phyloP scores from a whole-genome alignment of 2,113 vertebrate genomes.

The Perognathus longimembris region DNA sequence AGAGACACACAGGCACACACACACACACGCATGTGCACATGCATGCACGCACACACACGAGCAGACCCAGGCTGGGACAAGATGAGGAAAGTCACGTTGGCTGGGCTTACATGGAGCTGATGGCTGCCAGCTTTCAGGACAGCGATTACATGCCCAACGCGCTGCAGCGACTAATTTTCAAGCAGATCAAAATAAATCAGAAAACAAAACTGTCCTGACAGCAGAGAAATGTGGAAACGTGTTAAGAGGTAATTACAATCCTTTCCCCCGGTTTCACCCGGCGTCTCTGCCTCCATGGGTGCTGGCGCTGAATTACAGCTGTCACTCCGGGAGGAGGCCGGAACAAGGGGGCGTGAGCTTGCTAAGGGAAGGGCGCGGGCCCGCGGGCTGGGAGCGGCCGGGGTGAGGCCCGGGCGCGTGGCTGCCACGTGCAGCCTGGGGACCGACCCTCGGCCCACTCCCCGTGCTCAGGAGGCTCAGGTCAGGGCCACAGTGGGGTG shows the following conservation, averaged over 20 bases:
- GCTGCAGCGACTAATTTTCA: conserved; percentile 66
- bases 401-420: background rate
- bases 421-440: too few species aligned
- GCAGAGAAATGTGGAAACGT: conserved; percentile 69
- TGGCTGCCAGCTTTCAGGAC: conserved; percentile 23
- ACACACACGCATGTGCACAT: too few species aligned
- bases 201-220: conserved; percentile 79
- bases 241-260: conserved; percentile 76
- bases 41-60: too few species aligned
- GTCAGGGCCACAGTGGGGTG: too few species aligned
- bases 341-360: accelerated
- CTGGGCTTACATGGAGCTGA: background rate
- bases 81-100: background rate
- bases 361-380: background rate
- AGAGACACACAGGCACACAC: background rate
- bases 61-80: too few species aligned
- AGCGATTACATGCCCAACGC: background rate
- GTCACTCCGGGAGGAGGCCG: conserved; percentile 47
- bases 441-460: background rate
- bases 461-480: background rate
- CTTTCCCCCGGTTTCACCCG: conserved; percentile 45
- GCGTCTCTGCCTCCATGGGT: background rate
- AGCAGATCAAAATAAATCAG: conserved; percentile 80
- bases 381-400: background rate
- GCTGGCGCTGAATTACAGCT: conserved; percentile 20